These are phyloP conservation scores for Chlamydotis undulata DNA, from an alignment of 2,113 vertebrate genomes.

Conservation along the genomic window DNA sequence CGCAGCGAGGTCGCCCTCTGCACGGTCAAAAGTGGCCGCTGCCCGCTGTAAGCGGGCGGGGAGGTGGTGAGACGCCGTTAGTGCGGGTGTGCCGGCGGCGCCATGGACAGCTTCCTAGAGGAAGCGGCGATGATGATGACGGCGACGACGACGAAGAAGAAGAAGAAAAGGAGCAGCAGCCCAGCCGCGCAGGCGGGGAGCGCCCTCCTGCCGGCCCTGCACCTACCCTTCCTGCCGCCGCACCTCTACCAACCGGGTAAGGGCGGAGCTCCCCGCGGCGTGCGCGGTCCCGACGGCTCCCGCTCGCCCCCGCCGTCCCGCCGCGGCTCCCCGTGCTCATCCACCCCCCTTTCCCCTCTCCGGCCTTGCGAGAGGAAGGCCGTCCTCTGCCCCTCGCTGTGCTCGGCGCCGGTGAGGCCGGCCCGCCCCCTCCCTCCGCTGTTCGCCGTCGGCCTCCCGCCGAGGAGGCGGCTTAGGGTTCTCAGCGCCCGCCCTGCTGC, in stretches of 20 bases:
- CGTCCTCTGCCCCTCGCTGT: neutral
- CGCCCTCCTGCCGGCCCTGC: neutral
- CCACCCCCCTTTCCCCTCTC: accelerated
- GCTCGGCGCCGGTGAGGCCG: neutral
- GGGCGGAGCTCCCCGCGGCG: neutral
- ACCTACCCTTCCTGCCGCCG: neutral
- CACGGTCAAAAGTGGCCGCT: no score
- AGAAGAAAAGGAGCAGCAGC: no score
- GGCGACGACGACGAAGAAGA: accelerated
- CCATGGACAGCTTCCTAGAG: neutral
- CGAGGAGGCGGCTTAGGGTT: neutral
- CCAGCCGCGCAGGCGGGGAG: accelerated
- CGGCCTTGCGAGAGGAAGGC: neutral
- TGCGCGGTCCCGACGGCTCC: neutral
- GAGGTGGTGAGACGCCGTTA: neutral
- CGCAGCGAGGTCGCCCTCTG: accelerated
- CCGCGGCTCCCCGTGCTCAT: neutral
- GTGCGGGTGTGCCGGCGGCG: neutral
- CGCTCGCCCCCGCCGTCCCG: no score
- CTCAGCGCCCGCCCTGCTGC: neutral
- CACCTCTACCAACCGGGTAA: neutral
- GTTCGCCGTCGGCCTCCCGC: accelerated
- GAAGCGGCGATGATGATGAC: neutral
- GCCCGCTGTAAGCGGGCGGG: accelerated
- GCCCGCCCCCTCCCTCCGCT: accelerated